Percentiles rank a stretch among this genome's conserved stretches.
phyloP scores from a whole-genome alignment of 2,113 vertebrate genomes.

The Dasyprocta punctata region DNA sequence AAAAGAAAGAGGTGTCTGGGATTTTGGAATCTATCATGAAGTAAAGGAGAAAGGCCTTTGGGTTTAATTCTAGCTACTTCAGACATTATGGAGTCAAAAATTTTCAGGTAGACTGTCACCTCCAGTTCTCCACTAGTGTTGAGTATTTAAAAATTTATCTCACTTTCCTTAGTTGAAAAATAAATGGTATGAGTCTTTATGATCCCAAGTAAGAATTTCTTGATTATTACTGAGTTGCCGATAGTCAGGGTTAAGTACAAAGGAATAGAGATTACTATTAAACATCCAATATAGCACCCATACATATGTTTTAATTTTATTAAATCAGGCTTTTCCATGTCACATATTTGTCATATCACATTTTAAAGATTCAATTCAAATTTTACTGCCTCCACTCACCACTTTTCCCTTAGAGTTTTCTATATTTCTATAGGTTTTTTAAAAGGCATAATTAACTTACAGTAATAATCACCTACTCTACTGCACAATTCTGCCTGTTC shows the following conservation, averaged over 20 bases:
- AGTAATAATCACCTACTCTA: neutral
- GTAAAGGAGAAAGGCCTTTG: neutral
- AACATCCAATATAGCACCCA: neutral
- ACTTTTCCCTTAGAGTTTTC: neutral
- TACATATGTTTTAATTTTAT: neutral
- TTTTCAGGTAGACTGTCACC: neutral
- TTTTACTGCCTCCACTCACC: neutral
- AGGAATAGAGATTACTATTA: neutral
- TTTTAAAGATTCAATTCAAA: conserved; percentile 1
- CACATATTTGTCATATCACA: neutral
- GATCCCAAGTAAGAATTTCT: neutral
- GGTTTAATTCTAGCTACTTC: conserved; percentile 20
- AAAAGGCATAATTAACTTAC: neutral
- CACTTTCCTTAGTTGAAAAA: neutral
- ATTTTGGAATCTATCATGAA: neutral
- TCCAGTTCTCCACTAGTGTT: neutral
- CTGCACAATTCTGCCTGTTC: neutral
- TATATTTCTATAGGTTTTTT: neutral
- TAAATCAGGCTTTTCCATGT: neutral
- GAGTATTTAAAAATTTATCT: neutral
- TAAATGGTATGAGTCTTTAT: neutral
- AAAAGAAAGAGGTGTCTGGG: neutral
- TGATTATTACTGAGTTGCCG: neutral
- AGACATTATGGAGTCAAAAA: neutral
- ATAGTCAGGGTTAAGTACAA: neutral